Percentiles rank a stretch among this genome's conserved stretches.
Evolutionary conservation across 2,888 invertebrate species (phyloP).

Genomic region (Hedychridium roseum): DNA sequence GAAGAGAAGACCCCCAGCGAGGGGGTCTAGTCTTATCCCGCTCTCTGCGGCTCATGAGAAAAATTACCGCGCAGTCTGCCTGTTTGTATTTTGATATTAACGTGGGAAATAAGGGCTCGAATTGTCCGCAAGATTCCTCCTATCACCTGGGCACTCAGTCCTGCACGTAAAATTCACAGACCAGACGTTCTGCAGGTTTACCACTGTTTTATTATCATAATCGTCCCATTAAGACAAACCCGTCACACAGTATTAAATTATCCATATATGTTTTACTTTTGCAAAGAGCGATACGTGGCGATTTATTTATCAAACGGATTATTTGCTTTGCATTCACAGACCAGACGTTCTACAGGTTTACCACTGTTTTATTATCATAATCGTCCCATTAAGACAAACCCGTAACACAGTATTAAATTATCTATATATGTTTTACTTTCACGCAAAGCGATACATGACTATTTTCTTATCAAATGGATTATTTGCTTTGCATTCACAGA

Average conservation of each 20-base stretch:
- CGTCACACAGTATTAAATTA: too few relatives aligned
- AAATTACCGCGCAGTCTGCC: slow-evolving; percentile 39
- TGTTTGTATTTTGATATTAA: slow-evolving; percentile 53
- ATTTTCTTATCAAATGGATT: not conserved
- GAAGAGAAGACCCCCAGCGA: slow-evolving; percentile 47
- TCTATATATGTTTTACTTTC: not conserved
- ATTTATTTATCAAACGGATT: too few relatives aligned
- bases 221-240: too few relatives aligned
- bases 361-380: not conserved
- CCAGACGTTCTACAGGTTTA: not conserved
- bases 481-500: not conserved
- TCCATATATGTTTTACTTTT: too few relatives aligned
- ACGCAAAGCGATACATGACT: not conserved
- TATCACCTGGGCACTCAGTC: not conserved
- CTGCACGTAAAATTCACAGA: not conserved
- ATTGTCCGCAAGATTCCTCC: slow-evolving; percentile 17
- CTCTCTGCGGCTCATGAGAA: slow-evolving; percentile 48
- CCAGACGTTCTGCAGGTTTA: not conserved
- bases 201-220: not conserved
- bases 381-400: not conserved
- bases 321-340: not conserved
- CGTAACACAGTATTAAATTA: not conserved
- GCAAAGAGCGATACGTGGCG: too few relatives aligned
- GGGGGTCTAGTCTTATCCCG: slow-evolving; percentile 47
- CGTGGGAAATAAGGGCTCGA: slow-evolving; percentile 57